A percentile compares a stretch with the other conserved stretches of the same genome.
phyloP scores from a whole-genome alignment of 2,888 invertebrate species.

The Aphrophora alni region DNA sequence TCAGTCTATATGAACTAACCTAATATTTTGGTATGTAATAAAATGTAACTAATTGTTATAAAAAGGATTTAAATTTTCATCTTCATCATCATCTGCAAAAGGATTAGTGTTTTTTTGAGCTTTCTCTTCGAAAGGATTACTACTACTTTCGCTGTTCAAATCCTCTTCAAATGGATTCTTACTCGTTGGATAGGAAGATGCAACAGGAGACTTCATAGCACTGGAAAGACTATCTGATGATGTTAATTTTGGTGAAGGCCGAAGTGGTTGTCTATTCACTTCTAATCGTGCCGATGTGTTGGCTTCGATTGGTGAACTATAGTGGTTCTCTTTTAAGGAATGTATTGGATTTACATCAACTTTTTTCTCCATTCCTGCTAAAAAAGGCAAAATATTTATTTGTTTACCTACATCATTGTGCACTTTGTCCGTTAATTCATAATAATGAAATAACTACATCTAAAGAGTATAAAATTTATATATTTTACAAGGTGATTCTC shows the following conservation, averaged over 20 bases:
- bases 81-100: slow-evolving; percentile 67
- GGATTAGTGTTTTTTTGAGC: slow-evolving; percentile 59
- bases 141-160: not conserved
- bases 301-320: not conserved
- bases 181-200: slow-evolving; percentile 62
- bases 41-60: slow-evolving; percentile 44
- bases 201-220: slow-evolving; percentile 57
- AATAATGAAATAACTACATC: no score
- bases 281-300: not conserved
- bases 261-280: not conserved
- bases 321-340: not conserved
- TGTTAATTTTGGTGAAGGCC: not conserved
- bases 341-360: not conserved
- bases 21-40: slow-evolving; percentile 41
- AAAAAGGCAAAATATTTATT: not conserved
- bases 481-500: no score
- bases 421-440: no score
- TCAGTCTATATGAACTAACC: no score
- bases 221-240: slow-evolving; percentile 45
- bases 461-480: no score
- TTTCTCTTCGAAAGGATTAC: slow-evolving; percentile 50
- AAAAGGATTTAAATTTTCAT: slow-evolving; percentile 79
- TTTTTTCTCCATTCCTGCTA: not conserved
- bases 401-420: no score
- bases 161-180: slow-evolving; percentile 68